A percentile compares a stretch with the other conserved stretches of the same genome.
Conservation (phyloP, 2,888 invertebrate genomes). For the Cryptosula pallasiana region DNA sequence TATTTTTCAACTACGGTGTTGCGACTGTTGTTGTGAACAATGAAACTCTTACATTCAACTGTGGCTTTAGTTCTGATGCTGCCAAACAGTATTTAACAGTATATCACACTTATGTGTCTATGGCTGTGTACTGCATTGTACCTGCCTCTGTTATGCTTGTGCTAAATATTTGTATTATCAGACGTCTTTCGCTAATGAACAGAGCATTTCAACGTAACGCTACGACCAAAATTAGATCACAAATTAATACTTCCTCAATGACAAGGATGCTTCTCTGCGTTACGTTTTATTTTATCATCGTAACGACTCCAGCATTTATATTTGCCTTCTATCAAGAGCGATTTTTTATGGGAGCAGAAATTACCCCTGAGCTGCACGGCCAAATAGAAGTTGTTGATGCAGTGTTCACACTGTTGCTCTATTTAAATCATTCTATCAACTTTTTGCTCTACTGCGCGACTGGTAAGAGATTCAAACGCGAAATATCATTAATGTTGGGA, state of each 20-base stretch:
- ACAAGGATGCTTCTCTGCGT: conserved; percentile 4
- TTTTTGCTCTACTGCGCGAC: conserved; percentile 18
- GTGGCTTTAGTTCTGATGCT: neutral
- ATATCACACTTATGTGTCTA: neutral
- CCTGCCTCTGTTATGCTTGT: conserved; percentile 1
- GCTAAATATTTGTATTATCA: conserved; percentile 13
- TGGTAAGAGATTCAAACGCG: neutral
- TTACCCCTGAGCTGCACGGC: neutral
- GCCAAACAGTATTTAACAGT: neutral
- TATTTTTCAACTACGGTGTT: conserved; percentile 10
- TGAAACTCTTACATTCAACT: neutral
- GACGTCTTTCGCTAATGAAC: neutral
- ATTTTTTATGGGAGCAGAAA: neutral
- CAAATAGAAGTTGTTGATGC: conserved; percentile 11
- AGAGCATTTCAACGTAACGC: neutral
- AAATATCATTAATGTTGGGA: neutral
- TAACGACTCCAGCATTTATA: neutral
- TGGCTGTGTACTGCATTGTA: neutral
- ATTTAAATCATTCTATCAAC: conserved; percentile 21
- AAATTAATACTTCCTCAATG: neutral
- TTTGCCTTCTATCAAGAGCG: neutral
- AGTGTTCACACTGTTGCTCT: neutral
- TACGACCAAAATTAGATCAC: neutral
- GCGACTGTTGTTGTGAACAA: too few species aligned
- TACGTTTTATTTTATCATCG: conserved; percentile 12